Evolutionary conservation across 2,888 invertebrate species (phyloP), one percentile per base, ranked within the genome.

Genomic region (Nebria salina): DNA sequence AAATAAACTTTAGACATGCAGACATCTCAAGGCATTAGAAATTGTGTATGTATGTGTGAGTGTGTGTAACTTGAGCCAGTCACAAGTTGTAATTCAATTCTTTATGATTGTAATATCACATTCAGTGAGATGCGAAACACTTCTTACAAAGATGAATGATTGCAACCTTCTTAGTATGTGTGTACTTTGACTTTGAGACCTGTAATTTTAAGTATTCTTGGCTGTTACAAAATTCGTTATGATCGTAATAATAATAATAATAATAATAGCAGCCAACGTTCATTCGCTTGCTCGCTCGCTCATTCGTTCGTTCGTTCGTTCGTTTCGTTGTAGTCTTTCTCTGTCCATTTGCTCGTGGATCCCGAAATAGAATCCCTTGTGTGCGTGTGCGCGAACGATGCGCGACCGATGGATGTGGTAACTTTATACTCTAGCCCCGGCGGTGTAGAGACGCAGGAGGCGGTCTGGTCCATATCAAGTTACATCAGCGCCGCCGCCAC

Each of bases 291-390:
- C n/a, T 8, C 13, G 68, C 43, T 43, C 54, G 54, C 3, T 54
- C 54, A 34, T 34, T 11, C 15, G 25, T 68, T 8, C 13, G 68
- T 68, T 7, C 13, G 66, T 66, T 8, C 13, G 68, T 68, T 8
- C 13, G 68, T 68, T 7, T 68, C 20, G 13, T 11, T 70, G 70
- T 70, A 4, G 34, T 34, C 34, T 34, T 9, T 70, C 34, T 25
- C 25, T 68, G 11, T 9, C 26, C 25, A 41, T 42, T 43, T 64
- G 64, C 75, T 43, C 76, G 76, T 76, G 65, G 78, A 54, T 72
- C 75, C 78, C 78, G 78, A 75, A 80, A 80, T 80, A 80, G 80
- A 66, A 80, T 78, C 72, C 75, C 9, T 4, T 15, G 54, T 75
- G 54, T 43, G 64, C 64, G 54, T 26, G 54, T 75, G 54, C 15